phyloP scores from a whole-genome alignment of 2,797 vertebrate genomes.

The Silurus aristotelis region DNA sequence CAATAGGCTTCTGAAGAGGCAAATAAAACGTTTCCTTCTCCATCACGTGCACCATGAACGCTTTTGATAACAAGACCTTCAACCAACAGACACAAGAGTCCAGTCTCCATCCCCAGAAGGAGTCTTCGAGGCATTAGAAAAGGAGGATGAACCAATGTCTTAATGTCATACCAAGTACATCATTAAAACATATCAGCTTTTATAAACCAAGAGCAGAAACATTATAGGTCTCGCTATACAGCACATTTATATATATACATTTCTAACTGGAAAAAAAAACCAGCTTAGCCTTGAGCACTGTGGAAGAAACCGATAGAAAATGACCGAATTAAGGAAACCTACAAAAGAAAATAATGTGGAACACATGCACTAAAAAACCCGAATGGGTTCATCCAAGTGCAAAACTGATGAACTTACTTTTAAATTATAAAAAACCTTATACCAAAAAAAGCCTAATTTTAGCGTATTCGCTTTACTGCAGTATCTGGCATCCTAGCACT shows the following conservation, averaged over 20 bases:
- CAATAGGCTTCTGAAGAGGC: conserved; percentile 43
- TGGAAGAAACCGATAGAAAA: conserved; percentile 33
- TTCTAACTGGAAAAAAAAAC: conserved; percentile 33
- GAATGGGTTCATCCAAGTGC: conserved; percentile 25
- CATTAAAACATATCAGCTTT: conserved; percentile 31
- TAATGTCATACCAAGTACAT: conserved; percentile 17
- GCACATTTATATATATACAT: not conserved
- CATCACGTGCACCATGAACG: conserved; percentile 21
- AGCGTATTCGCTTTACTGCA: not conserved
- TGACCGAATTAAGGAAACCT: conserved; percentile 36
- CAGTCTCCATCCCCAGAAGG: conserved; percentile 38
- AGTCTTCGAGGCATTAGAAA: conserved; percentile 38
- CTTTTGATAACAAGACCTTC: conserved; percentile 22
- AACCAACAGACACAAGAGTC: conserved; percentile 38
- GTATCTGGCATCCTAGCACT: not conserved
- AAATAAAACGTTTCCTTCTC: conserved; percentile 46
- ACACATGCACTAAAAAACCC: conserved; percentile 4
- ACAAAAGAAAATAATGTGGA: conserved; percentile 41
- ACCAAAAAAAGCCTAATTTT: not conserved
- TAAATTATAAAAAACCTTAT: not conserved
- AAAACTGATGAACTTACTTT: conserved; percentile 15
- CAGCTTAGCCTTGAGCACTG: conserved; percentile 42
- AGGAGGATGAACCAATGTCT: conserved; percentile 28
- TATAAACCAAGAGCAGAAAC: conserved; percentile 25
- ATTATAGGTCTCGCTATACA: conserved; percentile 21